Base-by-base conservation (phyloP, 2,888 invertebrate genomes). In the Cheilosia grossa region DNA sequence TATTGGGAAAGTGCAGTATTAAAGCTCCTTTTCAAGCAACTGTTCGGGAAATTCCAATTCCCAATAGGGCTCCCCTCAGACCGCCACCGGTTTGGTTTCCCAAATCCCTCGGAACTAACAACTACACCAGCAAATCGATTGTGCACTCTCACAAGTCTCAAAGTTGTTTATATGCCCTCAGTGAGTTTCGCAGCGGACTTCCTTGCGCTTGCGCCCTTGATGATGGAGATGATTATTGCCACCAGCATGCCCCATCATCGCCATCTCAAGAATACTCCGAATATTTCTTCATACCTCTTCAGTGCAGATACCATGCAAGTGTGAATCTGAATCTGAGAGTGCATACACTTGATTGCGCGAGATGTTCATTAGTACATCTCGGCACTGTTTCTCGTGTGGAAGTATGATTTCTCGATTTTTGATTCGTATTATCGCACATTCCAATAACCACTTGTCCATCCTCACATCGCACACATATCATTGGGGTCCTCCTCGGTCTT, bases 321-420 rank as follows among this genome's bases (percentile, higher is more conserved):
- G 33, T 15, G 19, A 51, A 51, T 51, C 24, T 53, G 72, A 61
- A 42, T 44, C 49, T 19, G 56, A 30, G 17, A 17, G 19, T 9
- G 49, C 19, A 27, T 15, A 19, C 56, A 54, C 69, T 70, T 61
- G 58, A 59, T 59, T 51, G 27, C 51, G 19, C 17, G 59, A 73
- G 19, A 27, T 61, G 42, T 77, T 67, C 59, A 61, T 77, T 67
- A 27, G 53, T 47, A 61, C 13, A 10, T 61, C 59, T 77, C 33
- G 33, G 58, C 49, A 49, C 44, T 40, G 49, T 13, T 47, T 59
- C 27, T 2, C 1, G 7, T 24, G 49, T 49, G 7, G 13, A 56
- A 37, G 47, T 58, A 6, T 59, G 72, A 54, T 58, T 51, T 44
- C 30, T 49, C 15, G 40, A 44, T 30, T 69, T 37, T 42, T 47